Evolutionary conservation across 2,797 vertebrate genomes (phyloP), one percentile per base, ranked within the genome.

Genomic region (Centroberyx gerrardi): DNA sequence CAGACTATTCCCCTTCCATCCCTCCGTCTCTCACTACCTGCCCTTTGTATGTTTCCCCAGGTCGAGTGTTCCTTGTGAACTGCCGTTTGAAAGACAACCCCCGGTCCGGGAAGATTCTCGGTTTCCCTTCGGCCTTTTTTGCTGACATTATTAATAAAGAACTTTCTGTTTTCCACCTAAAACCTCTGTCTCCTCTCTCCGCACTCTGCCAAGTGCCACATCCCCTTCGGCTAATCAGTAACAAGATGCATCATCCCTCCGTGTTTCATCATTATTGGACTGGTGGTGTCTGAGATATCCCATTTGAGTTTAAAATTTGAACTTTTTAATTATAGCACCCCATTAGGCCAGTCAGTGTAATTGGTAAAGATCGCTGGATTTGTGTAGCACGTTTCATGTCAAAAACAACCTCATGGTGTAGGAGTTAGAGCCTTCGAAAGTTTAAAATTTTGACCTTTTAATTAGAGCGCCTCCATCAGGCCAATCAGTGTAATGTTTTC

Each of bases 311-410:
- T 36, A 36, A 36, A 36, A 36, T 59, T 52, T 33, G 22, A 36
- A 36, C 14, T 74, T 62, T 72, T 63, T 61, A 42, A 72, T 67
- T 71, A 36, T 59, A 38, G 15, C 27, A 64, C 9, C 49, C 22
- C 31, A 6, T 33, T 75, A 38, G 58, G 71, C 18, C 63, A 15
- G 40, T 3, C 38, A 46, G 13, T 10, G 65, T 69, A 52, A 33
- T 61, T 27, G 5, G 10, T 59, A 15, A 5, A n/a, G 42, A 75
- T 9, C 1, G n/a, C 5, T 3, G 18, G 51, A 52, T 52, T 52
- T 52, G 51, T 52, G 51, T 52, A 22, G 18, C 51, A n/a, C 9
- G 18, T 27, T 52, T 52, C n/a, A 27, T 27, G 51, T 22, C 6
- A 60, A 70, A 28, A 10, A 42, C 54, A 22, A 22, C 22, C 22